Evolutionary conservation across 2,113 vertebrate genomes (phyloP).

Genomic region (Meleagris gallopavo): DNA sequence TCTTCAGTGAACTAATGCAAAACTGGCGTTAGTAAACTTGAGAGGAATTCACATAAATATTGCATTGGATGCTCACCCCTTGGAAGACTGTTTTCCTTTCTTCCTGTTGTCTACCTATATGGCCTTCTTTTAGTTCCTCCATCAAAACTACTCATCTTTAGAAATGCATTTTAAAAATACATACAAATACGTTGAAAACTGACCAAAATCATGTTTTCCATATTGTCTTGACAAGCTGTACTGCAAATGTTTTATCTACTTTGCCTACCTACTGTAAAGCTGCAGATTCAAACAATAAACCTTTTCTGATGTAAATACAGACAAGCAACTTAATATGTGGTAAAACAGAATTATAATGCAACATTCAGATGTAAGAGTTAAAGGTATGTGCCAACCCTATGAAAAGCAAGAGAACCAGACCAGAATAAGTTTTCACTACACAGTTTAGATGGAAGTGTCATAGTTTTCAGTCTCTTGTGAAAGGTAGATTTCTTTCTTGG

Average conservation of each 20-base stretch:
- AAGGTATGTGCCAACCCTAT: background rate
- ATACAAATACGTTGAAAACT: background rate
- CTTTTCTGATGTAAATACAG: background rate
- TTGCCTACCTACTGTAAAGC: background rate
- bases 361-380: background rate
- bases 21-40: background rate
- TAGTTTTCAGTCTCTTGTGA: background rate
- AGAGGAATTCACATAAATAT: background rate
- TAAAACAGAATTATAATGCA: background rate
- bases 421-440: background rate
- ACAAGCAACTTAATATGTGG: background rate
- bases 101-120: background rate
- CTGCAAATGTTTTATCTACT: background rate
- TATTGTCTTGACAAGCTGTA: background rate
- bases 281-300: background rate
- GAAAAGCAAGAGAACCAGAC: background rate
- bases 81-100: background rate
- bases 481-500: background rate
- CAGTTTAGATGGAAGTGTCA: background rate
- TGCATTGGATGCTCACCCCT: background rate
- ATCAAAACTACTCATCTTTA: background rate
- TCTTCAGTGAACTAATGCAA: background rate
- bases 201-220: background rate
- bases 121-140: background rate
- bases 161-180: background rate